Percentiles rank a stretch among this genome's conserved stretches.
Conservation (phyloP, 2,797 vertebrate species). For the Anguilla megastoma region DNA sequence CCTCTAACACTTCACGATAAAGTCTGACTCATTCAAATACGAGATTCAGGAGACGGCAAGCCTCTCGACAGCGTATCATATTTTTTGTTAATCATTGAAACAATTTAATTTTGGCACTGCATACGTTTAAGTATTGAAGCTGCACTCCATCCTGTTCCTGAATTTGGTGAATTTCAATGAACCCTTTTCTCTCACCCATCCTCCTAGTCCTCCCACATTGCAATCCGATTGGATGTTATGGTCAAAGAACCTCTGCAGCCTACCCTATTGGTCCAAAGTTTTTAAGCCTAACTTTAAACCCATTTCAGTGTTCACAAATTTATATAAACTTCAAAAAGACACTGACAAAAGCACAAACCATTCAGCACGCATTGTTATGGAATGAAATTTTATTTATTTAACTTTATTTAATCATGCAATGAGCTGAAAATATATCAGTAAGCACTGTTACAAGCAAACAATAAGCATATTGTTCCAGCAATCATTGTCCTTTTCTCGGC, state of each 20-base stretch:
- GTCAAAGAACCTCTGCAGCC: neutral
- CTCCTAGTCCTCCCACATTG: neutral
- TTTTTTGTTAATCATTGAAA: neutral
- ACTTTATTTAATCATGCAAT: neutral
- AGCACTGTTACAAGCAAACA: neutral
- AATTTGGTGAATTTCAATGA: neutral
- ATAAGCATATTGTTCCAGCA: neutral
- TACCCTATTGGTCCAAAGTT: conserved; percentile 31
- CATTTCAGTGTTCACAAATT: neutral
- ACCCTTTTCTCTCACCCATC: neutral
- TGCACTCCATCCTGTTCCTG: neutral
- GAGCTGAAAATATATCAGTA: neutral
- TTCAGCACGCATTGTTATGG: neutral
- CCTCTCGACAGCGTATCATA: neutral
- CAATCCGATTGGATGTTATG: conserved; percentile 4
- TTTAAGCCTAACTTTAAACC: conserved; percentile 36
- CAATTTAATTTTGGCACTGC: neutral
- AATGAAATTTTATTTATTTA: neutral
- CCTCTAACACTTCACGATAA: neutral
- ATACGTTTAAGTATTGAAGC: neutral
- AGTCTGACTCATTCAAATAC: neutral
- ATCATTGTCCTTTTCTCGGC: neutral
- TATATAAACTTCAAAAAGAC: conserved; percentile 14
- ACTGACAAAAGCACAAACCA: neutral
- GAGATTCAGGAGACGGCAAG: neutral